These are phyloP conservation scores for Tanypteryx hageni DNA, from an alignment of 2,888 invertebrate species.

Conservation along the genomic window DNA sequence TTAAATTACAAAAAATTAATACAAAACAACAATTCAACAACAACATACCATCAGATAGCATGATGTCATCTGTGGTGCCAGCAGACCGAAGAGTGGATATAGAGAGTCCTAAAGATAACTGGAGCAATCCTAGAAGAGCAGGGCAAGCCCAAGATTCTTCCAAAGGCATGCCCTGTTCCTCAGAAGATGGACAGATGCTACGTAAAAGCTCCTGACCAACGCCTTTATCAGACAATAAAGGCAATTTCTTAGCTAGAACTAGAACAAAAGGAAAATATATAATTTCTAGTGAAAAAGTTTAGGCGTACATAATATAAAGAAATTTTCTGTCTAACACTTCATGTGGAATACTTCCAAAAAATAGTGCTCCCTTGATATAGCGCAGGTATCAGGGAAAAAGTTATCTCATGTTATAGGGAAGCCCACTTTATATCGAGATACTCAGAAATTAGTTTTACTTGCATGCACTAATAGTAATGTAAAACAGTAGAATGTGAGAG, in stretches of 20 bases:
- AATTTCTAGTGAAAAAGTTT: no score
- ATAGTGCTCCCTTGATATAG: no score
- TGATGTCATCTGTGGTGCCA: slow-evolving; percentile 76
- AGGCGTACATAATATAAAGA: no score
- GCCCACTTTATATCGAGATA: no score
- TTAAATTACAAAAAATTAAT: neutral
- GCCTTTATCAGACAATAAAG: slow-evolving; percentile 71
- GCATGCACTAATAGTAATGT: no score
- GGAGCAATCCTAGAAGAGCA: slow-evolving; percentile 78
- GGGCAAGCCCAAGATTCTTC: slow-evolving; percentile 73
- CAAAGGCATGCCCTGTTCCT: slow-evolving; percentile 5
- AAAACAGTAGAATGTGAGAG: no score
- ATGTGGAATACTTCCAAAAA: no score
- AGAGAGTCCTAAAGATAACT: slow-evolving; percentile 84
- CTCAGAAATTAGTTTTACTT: no score
- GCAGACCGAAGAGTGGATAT: slow-evolving; percentile 79
- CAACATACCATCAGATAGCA: slow-evolving; percentile 75
- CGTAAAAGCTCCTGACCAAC: slow-evolving; percentile 53
- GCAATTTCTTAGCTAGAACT: slow-evolving; percentile 73
- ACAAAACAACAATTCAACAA: neutral
- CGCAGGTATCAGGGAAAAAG: no score
- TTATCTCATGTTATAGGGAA: no score
- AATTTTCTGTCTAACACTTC: no score
- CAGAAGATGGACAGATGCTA: slow-evolving; percentile 31
- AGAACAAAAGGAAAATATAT: slow-evolving; percentile 66